These are phyloP conservation scores for Drosophila planitibia DNA, from an alignment of 2,888 invertebrate species.

Conservation along the genomic window DNA sequence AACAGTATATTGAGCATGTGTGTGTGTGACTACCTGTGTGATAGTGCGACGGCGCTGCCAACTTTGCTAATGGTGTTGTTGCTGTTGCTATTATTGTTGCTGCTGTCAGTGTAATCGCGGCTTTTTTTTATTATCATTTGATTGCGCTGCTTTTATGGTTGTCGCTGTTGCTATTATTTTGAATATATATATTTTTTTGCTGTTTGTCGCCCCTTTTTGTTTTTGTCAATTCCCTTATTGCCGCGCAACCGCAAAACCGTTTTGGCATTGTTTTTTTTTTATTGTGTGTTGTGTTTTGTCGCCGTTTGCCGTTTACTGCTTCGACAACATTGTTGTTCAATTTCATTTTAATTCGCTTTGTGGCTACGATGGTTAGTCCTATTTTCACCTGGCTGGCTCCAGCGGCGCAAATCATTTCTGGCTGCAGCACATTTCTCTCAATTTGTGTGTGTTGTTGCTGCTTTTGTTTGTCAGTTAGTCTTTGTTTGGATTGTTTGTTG, in stretches of 20 bases:
- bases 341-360: constrained; percentile 48
- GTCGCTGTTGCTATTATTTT: constrained; percentile 48
- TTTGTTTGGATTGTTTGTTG: constrained; percentile 36
- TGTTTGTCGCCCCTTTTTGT: constrained; percentile 61
- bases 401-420: constrained; percentile 28
- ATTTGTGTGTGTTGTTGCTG: constrained; percentile 16
- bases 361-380: constrained; percentile 39
- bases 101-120: constrained; percentile 61
- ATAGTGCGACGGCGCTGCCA: constrained; percentile 36
- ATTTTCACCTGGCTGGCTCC: constrained; percentile 48
- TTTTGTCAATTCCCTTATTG: constrained; percentile 64
- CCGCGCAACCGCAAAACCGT: constrained; percentile 38
- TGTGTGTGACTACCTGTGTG: constrained; percentile 14
- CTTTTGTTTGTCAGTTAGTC: constrained; percentile 18
- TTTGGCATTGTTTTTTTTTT: constrained; percentile 32
- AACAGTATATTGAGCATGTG: constrained; percentile 36
- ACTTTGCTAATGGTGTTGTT: constrained; percentile 13
- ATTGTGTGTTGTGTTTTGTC: constrained; percentile 15
- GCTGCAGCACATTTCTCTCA: constrained; percentile 17
- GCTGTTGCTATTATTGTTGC: constrained; percentile 24
- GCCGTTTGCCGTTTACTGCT: constrained; percentile 11
- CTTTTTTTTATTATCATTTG: constrained; percentile 81
- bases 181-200: constrained; percentile 20
- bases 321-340: constrained; percentile 30
- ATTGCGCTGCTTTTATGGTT: constrained; percentile 76